Percentiles rank a stretch among this genome's conserved stretches.
These are phyloP conservation scores for Leptodirus hochenwartii DNA, from an alignment of 2,888 invertebrate species.

Conservation along the genomic window DNA sequence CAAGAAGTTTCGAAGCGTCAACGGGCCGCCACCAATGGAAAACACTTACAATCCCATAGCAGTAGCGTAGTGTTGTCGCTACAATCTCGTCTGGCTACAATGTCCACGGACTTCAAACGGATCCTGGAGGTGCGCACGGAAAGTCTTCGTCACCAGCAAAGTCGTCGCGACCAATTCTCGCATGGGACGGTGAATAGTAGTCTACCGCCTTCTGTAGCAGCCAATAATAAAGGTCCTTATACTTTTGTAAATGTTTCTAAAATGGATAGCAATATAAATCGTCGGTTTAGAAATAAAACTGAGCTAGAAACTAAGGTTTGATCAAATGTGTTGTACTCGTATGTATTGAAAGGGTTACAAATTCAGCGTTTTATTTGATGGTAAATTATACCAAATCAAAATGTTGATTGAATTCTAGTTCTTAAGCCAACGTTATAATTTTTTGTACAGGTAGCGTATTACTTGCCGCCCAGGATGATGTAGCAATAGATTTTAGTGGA, in stretches of 20 bases:
- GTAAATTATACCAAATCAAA: too few species aligned
- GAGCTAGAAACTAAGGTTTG: too few species aligned
- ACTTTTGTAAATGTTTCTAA: constrained; percentile 11
- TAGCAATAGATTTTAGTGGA: constrained; percentile 78
- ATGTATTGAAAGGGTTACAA: too few species aligned
- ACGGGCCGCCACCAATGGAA: constrained; percentile 34
- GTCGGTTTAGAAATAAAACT: background rate
- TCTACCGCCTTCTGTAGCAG: constrained; percentile 40
- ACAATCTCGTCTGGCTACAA: constrained; percentile 86
- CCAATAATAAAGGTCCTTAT: constrained; percentile 26
- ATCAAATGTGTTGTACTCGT: too few species aligned
- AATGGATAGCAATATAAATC: background rate
- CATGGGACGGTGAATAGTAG: constrained; percentile 43
- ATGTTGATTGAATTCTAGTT: too few species aligned
- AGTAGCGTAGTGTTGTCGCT: constrained; percentile 83
- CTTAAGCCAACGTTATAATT: too few species aligned
- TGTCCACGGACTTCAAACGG: constrained; percentile 96
- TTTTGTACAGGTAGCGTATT: constrained; percentile 22
- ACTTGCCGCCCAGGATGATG: constrained; percentile 44
- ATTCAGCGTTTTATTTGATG: too few species aligned
- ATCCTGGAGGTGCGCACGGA: constrained; percentile 95
- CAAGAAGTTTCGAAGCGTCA: constrained; percentile 67
- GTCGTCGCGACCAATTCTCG: constrained; percentile 80
- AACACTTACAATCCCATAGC: constrained; percentile 79
- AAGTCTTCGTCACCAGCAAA: constrained; percentile 91